Percentiles rank a stretch among this genome's conserved stretches.
These are phyloP conservation scores for Pipra filicauda DNA, from an alignment of 2,113 vertebrate genomes.

Conservation along the genomic window DNA sequence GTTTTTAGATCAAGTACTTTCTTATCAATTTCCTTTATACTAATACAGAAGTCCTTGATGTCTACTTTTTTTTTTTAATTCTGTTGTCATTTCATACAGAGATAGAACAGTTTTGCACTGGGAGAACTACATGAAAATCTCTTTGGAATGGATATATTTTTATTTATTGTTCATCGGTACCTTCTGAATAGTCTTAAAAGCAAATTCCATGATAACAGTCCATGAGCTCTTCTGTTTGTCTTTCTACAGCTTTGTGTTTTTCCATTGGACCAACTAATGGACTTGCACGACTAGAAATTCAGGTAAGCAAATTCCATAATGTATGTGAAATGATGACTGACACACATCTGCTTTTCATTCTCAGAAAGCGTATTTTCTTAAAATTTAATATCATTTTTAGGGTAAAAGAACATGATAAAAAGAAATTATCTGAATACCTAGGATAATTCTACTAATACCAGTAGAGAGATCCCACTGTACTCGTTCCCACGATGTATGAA, in stretches of 20 bases:
- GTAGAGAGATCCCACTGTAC: background rate
- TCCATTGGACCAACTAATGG: accelerated
- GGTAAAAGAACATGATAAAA: background rate
- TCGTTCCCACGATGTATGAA: background rate
- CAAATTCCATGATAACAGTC: background rate
- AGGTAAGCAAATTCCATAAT: background rate
- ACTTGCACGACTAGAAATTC: background rate
- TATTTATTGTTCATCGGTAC: background rate
- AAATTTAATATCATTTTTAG: background rate
- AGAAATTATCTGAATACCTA: background rate
- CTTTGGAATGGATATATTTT: background rate
- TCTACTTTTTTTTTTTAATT: background rate
- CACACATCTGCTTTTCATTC: background rate
- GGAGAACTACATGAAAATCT: background rate
- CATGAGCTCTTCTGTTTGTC: background rate
- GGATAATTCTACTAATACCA: background rate
- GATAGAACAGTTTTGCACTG: background rate
- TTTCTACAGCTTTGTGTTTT: background rate
- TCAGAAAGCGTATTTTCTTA: background rate
- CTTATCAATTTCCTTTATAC: background rate
- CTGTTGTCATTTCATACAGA: background rate
- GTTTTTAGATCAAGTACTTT: background rate
- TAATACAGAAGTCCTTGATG: background rate
- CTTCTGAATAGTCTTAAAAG: background rate
- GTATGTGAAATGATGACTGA: background rate